Evolutionary conservation across 1,140 invertebrate genomes (phyloP), one percentile per base, ranked within the genome.

Genomic region (Oscheius sp.): DNA sequence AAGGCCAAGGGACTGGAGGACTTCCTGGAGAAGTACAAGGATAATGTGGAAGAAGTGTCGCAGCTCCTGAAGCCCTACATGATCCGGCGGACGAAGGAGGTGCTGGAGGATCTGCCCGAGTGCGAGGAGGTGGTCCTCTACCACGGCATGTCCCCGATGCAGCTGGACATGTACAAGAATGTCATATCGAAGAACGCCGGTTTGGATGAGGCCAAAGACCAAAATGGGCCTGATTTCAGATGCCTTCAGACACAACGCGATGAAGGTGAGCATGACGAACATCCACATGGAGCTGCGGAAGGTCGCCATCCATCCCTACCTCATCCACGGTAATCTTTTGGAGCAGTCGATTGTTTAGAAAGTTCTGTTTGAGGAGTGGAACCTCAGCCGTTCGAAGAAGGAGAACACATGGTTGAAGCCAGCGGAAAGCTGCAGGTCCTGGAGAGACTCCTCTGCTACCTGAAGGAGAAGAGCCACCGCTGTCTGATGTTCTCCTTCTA

Each of bases 401-500:
- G 66, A 67, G 66, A 58, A 68, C 66, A 68, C 26, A n/a, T 59
- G 15, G 66, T 68, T 15, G 2, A 29, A 65, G 20, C 66, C 20
- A 62, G 38, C 20, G 96, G 95, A 26, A 99, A 99, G 88, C 98
- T 99, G 86, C 95, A 99, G 85, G 86, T 99, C 23, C 86, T 99
- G 18, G 96, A 99, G 87, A 89, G 95, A 38, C 96, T 99, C 80
- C 87, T 99, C 78, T 95, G 95, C 0, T 99, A 99, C 86, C 84
- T 98, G 55, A 94, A 94, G 82, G 88, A 88, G 1, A 92, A 91
- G 0, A 91, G 91, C 69, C 96, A 99, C 87, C 89, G 94, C 71
- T 93, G 97, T 2, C 87, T 99, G 68, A 89, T 99, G 34, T 99
- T 99, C 88, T 99, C 94, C 90, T 96, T 99, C 88, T 99, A 99